phyloP scores from a whole-genome alignment of 2,888 invertebrate species.

The Oligia latruncula region DNA sequence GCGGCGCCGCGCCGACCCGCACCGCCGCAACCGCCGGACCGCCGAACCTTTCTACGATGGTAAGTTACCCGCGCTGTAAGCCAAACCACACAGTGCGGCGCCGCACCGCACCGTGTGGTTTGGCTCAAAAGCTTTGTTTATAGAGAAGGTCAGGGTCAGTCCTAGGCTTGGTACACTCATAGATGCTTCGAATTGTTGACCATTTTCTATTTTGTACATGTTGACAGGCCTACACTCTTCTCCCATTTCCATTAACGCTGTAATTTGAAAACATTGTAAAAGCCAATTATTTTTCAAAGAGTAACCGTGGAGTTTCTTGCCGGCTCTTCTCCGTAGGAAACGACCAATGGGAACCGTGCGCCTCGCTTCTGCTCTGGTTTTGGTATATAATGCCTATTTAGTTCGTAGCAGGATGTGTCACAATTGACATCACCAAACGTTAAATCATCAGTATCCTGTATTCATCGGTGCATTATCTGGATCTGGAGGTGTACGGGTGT shows the following conservation, averaged over 20 bases:
- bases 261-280: not conserved
- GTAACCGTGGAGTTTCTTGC: not conserved
- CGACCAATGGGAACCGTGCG: not conserved
- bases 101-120: no score
- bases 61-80: conserved; percentile 54
- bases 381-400: no score
- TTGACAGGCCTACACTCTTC: not conserved
- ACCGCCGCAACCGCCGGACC: conserved; percentile 67
- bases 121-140: not conserved
- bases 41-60: conserved; percentile 80
- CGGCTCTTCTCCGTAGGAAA: no score
- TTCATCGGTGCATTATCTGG: not conserved
- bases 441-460: conserved; percentile 16
- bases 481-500: not conserved
- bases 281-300: not conserved
- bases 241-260: not conserved
- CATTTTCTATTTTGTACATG: not conserved
- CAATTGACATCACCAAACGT: conserved; percentile 14
- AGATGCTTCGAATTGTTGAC: not conserved
- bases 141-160: not conserved
- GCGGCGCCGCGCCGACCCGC: conserved; percentile 66
- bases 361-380: not conserved
- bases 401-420: conserved; percentile 4
- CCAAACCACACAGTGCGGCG: no score
- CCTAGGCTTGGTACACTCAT: no score